phyloP scores from a whole-genome alignment of 2,888 invertebrate genomes.

The Mimumesa dahlbomi region DNA sequence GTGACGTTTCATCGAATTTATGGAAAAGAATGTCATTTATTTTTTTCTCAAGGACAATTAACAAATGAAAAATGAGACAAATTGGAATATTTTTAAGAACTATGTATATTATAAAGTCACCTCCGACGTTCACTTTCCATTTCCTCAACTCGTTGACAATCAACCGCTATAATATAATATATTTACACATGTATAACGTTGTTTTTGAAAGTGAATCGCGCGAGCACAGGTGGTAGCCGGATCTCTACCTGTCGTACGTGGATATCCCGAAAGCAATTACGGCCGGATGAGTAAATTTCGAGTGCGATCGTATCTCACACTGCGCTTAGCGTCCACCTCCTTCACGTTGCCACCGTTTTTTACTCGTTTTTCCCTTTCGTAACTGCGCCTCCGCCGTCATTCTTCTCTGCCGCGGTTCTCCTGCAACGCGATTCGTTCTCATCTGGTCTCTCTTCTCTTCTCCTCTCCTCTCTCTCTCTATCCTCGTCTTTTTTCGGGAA shows the following conservation, averaged over 20 bases:
- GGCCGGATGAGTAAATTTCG: slow-evolving; percentile 53
- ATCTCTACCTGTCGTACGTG: slow-evolving; percentile 49
- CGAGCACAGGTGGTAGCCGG: slow-evolving; percentile 47
- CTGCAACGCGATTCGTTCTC: slow-evolving; percentile 14
- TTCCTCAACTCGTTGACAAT: slow-evolving; percentile 42
- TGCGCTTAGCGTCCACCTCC: slow-evolving; percentile 38
- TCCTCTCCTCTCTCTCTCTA: slow-evolving; percentile 6
- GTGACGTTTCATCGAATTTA: background rate
- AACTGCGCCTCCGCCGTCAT: slow-evolving; percentile 11
- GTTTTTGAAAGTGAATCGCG: slow-evolving; percentile 52
- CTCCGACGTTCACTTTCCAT: slow-evolving; percentile 38
- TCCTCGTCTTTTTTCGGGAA: slow-evolving; percentile 62
- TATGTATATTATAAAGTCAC: slow-evolving; percentile 36
- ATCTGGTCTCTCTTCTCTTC: background rate
- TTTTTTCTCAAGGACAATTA: no score
- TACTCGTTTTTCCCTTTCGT: slow-evolving; percentile 32
- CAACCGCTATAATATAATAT: slow-evolving; percentile 24
- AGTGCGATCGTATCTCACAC: slow-evolving; percentile 51
- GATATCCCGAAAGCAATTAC: slow-evolving; percentile 55
- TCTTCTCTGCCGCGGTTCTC: slow-evolving; percentile 7
- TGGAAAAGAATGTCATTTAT: no score
- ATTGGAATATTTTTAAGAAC: no score
- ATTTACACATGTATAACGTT: no score
- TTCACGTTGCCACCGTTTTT: slow-evolving; percentile 12
- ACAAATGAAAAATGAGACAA: no score